Evolutionary conservation across 1,140 invertebrate species (phyloP), one percentile per base, ranked within the genome.

Genomic region (Papilio machaon): DNA sequence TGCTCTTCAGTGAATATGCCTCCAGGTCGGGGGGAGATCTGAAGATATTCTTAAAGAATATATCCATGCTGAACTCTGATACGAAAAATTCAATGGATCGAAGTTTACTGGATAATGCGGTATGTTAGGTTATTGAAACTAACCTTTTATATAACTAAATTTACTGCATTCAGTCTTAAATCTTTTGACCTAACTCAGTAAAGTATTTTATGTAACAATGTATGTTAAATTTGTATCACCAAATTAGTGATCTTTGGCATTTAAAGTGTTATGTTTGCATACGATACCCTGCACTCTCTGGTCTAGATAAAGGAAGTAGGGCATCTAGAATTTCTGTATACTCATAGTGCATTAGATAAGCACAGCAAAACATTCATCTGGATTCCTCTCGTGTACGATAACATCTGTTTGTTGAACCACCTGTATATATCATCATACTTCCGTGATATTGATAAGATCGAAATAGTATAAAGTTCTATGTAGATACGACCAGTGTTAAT

Each of bases 1-100:
- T 91, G 0, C 86, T 93, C 5, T 92, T 91, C 81, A 93, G 87
- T 0, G 91, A 92, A 82, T 92, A 87, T 81, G 83, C 89, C 0
- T 84, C 85, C 0, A 84, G 85, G n/a, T 84, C 89, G 2, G 88
- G 86, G 0, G 23, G 64, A 0, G 87, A 91, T 30, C 81, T 94
- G 76, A 88, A 87, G 49, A 70, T 47, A 2, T 92, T 92, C 83
- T 60, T 92, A 0, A 84, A 70, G 46, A 91, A 91, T 19, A 86
- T 94, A 15, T 84, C 87, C 19, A 74, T 60, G 0, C 84, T 89
- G 7, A 82, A 82, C 1, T 79, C 87, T 46, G 86, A 88, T 8
- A 87, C 86, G 0, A 74, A 84, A 5, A 79, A 23, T 3, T 73
- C 54, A 17, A 80, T 88, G 43, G 81, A 87, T 15, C 79, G 17